phyloP scores from a whole-genome alignment of 2,113 vertebrate species.

The Zosterops hypoxanthus region DNA sequence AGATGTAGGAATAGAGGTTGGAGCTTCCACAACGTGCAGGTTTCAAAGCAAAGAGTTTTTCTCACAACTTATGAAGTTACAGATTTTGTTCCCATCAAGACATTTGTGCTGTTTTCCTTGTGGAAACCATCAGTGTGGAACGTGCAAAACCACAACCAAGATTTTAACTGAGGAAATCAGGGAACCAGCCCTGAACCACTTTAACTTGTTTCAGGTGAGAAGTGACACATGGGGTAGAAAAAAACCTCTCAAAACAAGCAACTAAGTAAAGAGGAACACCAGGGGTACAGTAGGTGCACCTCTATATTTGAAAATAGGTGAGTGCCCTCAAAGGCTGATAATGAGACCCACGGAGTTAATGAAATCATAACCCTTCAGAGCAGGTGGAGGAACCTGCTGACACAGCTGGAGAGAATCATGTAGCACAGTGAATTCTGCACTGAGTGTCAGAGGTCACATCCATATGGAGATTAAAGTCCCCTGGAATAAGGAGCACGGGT shows the following conservation, averaged over 20 bases:
- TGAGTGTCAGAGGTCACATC: conserved; percentile 44
- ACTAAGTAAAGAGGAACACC: not conserved
- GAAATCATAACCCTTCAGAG: conserved; percentile 51
- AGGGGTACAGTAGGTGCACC: not conserved
- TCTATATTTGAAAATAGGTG: not conserved
- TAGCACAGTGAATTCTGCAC: conserved; percentile 51
- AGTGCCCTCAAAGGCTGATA: conserved; percentile 19
- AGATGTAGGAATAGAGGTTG: not conserved
- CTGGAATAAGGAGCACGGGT: conserved; percentile 58
- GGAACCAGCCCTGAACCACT: not conserved
- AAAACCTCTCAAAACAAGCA: not conserved
- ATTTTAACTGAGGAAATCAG: not conserved
- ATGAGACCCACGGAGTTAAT: conserved; percentile 57
- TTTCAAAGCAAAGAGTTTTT: not conserved
- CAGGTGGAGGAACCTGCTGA: conserved; percentile 25
- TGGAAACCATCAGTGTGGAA: not conserved
- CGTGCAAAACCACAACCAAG: not conserved
- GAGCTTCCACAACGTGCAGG: not conserved
- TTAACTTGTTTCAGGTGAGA: not conserved
- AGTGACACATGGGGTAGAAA: not conserved
- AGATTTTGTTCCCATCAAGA: not conserved
- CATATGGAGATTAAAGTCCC: conserved; percentile 65
- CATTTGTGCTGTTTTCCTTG: fast-evolving
- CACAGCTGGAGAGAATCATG: conserved; percentile 31
- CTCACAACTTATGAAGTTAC: not conserved